Evolutionary conservation across 1,140 invertebrate species (phyloP), one percentile per base, ranked within the genome.

Genomic region (Diuraphis noxia): DNA sequence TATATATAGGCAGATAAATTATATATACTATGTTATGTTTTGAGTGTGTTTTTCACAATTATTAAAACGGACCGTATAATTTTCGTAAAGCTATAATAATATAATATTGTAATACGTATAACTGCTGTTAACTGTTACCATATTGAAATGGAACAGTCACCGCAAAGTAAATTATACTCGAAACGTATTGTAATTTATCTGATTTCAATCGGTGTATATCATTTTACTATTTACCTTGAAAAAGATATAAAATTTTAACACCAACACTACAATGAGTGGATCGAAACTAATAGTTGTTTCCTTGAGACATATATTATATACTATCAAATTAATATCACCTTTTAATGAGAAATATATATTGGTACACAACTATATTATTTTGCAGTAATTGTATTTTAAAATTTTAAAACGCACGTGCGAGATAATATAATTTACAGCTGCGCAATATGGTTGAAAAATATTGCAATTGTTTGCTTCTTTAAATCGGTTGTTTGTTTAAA

Each of bases 181-280:
- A 36, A 86, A 86, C 46, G 34, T 81, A 38, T 30, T 52, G 43
- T 86, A 52, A 86, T 52, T 52, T 52, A 86, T 86, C 36, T 86
- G 25, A 86, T 52, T 86, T 86, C 17, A 23, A 40, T 34, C 30
- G 25, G 82, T 43, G 82, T 72, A 72, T 81, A 38, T 81, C 38
- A 38, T 81, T 81, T 38, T 81, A 81, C 79, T 72, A 25, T 38
- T 81, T 38, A 86, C 82, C 82, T 85, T 85, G 82, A 34, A 43
- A 34, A 46, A 82, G 10, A 23, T n/a, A 43, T n/a, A 38, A 84
- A 34, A 85, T 85, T 85, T 46, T 46, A 17, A 46, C 41, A 85
- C 17, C 41, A n/a, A 46, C 21, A 72, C 56, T n/a, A 17, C 56
- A n/a, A n/a, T 21, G 46, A 10, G 56, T 63, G 56, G 79, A 81